phyloP scores from a whole-genome alignment of 2,113 vertebrate species.

The Channa argus region DNA sequence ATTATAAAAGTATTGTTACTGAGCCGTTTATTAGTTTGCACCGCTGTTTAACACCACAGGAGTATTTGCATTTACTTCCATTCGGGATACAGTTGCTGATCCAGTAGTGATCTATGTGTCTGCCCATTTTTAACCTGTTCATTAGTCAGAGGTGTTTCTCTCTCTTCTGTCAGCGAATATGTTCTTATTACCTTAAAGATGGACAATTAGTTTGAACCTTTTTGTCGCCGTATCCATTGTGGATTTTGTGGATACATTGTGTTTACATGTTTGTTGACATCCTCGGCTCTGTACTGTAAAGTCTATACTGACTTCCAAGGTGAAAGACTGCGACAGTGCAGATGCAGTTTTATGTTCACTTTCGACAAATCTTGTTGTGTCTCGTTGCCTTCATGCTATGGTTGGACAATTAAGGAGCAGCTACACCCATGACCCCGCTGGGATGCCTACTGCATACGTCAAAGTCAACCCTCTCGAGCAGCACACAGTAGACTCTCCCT shows the following conservation, averaged over 20 bases:
- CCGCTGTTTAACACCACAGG: too few species aligned
- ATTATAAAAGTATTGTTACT: too few species aligned
- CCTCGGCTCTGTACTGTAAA: neutral
- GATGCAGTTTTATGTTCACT: conserved; percentile 7
- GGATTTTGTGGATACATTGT: neutral
- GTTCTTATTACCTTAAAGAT: conserved; percentile 36
- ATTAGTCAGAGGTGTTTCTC: conserved; percentile 26
- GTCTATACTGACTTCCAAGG: conserved; percentile 15
- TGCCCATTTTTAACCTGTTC: neutral
- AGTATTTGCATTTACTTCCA: too few species aligned
- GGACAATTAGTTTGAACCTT: conserved; percentile 1
- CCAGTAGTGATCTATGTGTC: neutral
- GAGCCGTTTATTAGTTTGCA: too few species aligned
- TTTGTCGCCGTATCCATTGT: neutral
- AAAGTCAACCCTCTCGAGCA: neutral
- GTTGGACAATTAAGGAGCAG: too few species aligned
- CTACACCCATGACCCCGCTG: conserved; percentile 20
- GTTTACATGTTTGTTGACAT: conserved; percentile 17
- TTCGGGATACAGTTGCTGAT: too few species aligned
- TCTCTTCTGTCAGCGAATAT: conserved; percentile 24
- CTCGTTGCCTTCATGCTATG: conserved; percentile 14
- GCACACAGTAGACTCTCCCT: conserved; percentile 12
- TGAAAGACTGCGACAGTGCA: neutral
- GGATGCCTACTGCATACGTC: conserved; percentile 3
- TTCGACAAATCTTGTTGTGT: conserved; percentile 6